A percentile compares a stretch with the other conserved stretches of the same genome.
Evolutionary conservation across 2,113 vertebrate genomes (phyloP).

Genomic region (Pogonocichla stellata): DNA sequence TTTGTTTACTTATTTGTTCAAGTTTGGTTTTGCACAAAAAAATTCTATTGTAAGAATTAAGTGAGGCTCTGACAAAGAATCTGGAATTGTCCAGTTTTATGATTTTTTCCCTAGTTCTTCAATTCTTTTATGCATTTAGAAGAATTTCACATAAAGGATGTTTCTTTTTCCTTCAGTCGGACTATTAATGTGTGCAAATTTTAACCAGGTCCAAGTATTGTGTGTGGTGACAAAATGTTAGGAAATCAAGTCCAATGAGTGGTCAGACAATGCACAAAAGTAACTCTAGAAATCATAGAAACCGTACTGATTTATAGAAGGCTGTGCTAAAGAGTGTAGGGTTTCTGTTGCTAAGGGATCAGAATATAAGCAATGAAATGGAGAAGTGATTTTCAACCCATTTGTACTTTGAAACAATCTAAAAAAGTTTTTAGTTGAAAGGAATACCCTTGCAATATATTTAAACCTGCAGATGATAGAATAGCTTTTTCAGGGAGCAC

Average conservation of each 20-base stretch:
- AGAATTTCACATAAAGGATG: background rate
- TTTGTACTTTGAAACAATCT: background rate
- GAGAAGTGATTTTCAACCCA: background rate
- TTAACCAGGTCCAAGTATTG: background rate
- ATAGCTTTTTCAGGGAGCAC: background rate
- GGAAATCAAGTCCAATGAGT: background rate
- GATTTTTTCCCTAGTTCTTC: background rate
- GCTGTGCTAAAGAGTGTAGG: background rate
- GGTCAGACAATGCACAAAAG: background rate
- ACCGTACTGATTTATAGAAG: background rate
- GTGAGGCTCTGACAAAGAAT: background rate
- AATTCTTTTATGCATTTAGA: background rate
- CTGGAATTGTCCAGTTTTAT: background rate
- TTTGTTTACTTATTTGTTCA: background rate
- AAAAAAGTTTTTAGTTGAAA: background rate
- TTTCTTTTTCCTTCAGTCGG: background rate
- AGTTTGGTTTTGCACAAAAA: background rate
- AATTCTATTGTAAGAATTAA: background rate
- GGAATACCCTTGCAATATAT: background rate
- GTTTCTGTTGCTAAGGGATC: background rate
- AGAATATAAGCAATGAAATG: background rate
- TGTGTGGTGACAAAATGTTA: background rate
- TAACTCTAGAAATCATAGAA: background rate
- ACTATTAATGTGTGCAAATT: background rate
- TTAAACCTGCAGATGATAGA: background rate